phyloP scores from a whole-genome alignment of 2,888 invertebrate genomes.

The Acleris laterana region DNA sequence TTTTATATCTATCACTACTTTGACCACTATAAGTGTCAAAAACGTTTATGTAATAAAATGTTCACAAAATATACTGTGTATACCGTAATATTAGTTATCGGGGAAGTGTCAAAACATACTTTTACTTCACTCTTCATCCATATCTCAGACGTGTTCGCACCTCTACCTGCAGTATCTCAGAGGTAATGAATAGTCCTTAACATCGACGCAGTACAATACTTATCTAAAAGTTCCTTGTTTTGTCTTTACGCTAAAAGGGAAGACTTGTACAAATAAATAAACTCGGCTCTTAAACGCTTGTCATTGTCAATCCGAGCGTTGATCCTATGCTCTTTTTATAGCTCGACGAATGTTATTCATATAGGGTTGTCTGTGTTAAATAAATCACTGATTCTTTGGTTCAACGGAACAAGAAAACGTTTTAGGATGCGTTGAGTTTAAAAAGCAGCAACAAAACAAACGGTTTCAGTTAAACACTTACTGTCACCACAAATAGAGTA shows the following conservation, averaged over 20 bases:
- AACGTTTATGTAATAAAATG: background rate
- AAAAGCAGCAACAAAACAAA: no score
- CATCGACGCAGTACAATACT: conserved; percentile 66
- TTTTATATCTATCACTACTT: no score
- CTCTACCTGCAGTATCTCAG: conserved; percentile 51
- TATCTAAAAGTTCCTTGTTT: conserved; percentile 80
- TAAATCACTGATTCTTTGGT: background rate
- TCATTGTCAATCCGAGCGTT: conserved; percentile 78
- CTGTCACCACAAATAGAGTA: no score
- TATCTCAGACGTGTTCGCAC: conserved; percentile 16
- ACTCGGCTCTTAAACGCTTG: conserved; percentile 77
- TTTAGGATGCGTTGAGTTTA: no score
- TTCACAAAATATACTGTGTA: background rate
- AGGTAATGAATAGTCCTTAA: conserved; percentile 73
- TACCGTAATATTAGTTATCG: background rate
- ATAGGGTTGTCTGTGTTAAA: conserved; percentile 18
- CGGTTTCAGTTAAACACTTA: no score
- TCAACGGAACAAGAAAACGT: no score
- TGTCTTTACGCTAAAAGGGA: conserved; percentile 79
- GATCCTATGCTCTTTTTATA: conserved; percentile 77
- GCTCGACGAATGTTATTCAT: conserved; percentile 65
- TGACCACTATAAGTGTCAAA: no score
- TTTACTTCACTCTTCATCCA: conserved; percentile 13
- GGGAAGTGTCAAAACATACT: conserved; percentile 5
- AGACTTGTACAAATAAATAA: conserved; percentile 83